phyloP scores from a whole-genome alignment of 2,113 vertebrate species.

The Calypte anna region DNA sequence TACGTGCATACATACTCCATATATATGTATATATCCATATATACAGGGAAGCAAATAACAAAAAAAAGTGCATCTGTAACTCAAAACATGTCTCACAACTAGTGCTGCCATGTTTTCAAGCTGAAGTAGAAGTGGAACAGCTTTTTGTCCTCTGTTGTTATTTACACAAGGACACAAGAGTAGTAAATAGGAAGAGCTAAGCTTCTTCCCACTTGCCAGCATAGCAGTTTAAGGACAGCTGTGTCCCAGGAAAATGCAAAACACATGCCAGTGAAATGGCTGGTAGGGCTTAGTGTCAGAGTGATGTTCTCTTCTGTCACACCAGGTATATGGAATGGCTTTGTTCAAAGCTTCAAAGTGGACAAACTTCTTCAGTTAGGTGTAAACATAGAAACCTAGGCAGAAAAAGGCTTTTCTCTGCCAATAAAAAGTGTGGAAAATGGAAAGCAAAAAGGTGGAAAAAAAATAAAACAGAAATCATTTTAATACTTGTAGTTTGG shows the following conservation, averaged over 20 bases:
- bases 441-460: background rate
- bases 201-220: background rate
- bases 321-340: background rate
- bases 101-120: background rate
- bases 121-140: background rate
- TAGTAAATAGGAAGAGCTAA: background rate
- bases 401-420: background rate
- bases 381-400: background rate
- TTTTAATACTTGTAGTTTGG: background rate
- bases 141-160: background rate
- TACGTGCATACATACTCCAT: background rate
- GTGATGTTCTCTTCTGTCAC: constrained; percentile 13
- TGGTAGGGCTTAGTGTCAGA: background rate
- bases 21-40: background rate
- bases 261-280: background rate
- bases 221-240: background rate
- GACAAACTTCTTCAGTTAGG: background rate
- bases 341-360: background rate
- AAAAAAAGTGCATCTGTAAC: background rate
- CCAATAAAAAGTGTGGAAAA: background rate
- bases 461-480: background rate
- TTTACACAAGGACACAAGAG: background rate
- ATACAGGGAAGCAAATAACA: background rate
- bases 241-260: background rate
- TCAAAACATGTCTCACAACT: background rate